These are phyloP conservation scores for Monoplex corrugatus DNA, from an alignment of 2,888 invertebrate species.

Conservation along the genomic window DNA sequence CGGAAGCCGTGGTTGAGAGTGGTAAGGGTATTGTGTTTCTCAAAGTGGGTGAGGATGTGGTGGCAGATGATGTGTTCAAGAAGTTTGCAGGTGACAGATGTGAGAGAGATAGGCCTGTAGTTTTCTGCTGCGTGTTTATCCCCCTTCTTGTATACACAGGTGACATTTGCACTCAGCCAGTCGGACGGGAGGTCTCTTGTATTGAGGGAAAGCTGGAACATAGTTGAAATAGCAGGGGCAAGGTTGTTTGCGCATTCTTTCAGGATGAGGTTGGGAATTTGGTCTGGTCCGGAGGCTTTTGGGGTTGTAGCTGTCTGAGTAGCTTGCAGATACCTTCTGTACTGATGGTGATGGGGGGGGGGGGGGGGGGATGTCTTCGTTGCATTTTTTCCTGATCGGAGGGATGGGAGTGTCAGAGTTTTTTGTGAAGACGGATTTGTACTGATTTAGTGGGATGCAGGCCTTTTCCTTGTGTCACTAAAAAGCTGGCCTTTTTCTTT, in stretches of 20 bases:
- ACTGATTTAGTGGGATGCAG: slow-evolving; percentile 52
- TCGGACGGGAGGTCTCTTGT: slow-evolving; percentile 46
- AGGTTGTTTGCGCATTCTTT: slow-evolving; percentile 8
- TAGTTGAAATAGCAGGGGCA: slow-evolving; percentile 13
- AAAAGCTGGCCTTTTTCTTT: slow-evolving; percentile 56
- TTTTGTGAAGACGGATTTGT: slow-evolving; percentile 56
- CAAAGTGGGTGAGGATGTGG: slow-evolving; percentile 55
- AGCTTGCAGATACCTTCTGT: not conserved
- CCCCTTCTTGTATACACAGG: slow-evolving; percentile 57
- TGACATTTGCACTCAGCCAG: slow-evolving; percentile 54
- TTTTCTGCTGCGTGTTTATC: slow-evolving; percentile 53
- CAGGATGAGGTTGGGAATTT: slow-evolving; percentile 12
- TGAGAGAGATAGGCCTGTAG: slow-evolving; percentile 56
- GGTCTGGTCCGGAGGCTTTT: not conserved
- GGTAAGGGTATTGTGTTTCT: slow-evolving; percentile 56
- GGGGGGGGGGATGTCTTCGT: slow-evolving; percentile 1
- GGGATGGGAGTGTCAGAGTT: not conserved
- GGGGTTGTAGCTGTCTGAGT: slow-evolving; percentile 9
- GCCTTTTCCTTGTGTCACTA: slow-evolving; percentile 55
- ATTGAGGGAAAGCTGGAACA: not conserved
- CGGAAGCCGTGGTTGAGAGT: slow-evolving; percentile 56
- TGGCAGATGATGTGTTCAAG: slow-evolving; percentile 57
- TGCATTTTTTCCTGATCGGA: not conserved
- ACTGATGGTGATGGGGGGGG: slow-evolving; percentile 18
- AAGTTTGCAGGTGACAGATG: slow-evolving; percentile 54